phyloP scores from a whole-genome alignment of 2,113 vertebrate species.

The Anguilla japonica region DNA sequence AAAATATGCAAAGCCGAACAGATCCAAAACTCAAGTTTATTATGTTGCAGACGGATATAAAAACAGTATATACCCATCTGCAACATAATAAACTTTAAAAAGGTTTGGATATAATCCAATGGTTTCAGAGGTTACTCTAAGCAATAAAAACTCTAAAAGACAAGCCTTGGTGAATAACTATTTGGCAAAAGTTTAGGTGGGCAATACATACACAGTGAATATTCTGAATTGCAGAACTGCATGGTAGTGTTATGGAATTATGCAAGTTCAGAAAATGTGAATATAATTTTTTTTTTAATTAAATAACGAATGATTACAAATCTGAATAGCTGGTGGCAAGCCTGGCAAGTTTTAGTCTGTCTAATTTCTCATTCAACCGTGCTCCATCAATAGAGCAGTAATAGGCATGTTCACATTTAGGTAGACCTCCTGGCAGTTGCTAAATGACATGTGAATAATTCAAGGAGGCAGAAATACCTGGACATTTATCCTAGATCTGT shows the following conservation, averaged over 20 bases:
- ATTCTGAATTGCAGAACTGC: neutral
- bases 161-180: neutral
- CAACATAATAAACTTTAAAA: too few species aligned
- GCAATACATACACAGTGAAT: neutral
- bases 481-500: neutral
- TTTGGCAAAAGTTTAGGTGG: neutral
- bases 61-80: too few species aligned
- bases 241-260: neutral
- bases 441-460: conserved; percentile 8
- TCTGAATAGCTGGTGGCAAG: neutral
- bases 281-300: too few species aligned
- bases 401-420: neutral
- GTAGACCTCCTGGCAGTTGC: neutral
- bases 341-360: neutral
- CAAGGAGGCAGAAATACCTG: neutral
- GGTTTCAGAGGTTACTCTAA: neutral
- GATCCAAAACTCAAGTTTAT: neutral
- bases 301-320: neutral
- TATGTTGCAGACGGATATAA: too few species aligned
- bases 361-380: neutral
- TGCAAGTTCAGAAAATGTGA: neutral
- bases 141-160: neutral
- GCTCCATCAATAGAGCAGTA: neutral
- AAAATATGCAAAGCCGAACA: neutral
- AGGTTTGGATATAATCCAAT: too few species aligned